Percentiles rank a stretch among this genome's conserved stretches.
Conservation (phyloP, 2,797 vertebrate species). For the Syndactyla subalaris region DNA sequence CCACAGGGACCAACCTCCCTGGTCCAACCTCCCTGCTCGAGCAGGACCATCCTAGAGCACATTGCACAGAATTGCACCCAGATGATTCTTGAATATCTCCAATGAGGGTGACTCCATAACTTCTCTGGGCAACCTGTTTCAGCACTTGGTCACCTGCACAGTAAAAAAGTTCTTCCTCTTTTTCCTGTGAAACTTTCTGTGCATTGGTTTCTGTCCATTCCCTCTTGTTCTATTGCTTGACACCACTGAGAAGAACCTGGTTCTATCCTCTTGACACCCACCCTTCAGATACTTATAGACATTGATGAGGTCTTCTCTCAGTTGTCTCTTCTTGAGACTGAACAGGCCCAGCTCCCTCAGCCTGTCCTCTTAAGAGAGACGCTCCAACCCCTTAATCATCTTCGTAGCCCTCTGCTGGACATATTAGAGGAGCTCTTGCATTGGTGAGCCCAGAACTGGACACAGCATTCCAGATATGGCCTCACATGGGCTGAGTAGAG, state of each 20-base stretch:
- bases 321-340: not conserved
- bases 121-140: not conserved
- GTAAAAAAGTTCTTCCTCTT: not conserved
- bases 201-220: accelerated
- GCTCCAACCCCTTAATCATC: accelerated
- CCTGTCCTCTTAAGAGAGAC: accelerated
- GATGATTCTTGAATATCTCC: not conserved
- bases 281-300: not conserved
- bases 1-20: no score
- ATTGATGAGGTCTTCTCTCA: not conserved
- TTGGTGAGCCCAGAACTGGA: not conserved
- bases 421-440: not conserved
- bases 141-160: no score
- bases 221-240: not conserved
- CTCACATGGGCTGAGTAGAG: not conserved
- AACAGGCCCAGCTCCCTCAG: not conserved
- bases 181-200: not conserved
- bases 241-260: not conserved
- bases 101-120: not conserved
- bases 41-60: not conserved
- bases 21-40: not conserved
- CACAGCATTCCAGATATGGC: not conserved
- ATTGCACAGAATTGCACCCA: not conserved
- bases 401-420: no score
- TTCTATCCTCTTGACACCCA: not conserved